phyloP scores from a whole-genome alignment of 2,888 invertebrate species.

The Hedya salicella region DNA sequence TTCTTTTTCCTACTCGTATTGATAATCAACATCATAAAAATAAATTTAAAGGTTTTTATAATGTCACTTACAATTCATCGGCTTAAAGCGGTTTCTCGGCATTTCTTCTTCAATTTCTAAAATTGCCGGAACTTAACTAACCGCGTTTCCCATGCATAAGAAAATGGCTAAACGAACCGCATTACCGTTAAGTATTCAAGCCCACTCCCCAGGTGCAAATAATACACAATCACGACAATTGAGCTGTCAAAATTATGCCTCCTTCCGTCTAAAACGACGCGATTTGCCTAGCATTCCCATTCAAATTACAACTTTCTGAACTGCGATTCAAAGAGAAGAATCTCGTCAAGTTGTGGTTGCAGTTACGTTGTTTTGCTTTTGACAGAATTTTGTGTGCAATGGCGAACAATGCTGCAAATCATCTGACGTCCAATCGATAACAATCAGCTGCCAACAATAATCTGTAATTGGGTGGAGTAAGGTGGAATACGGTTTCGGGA shows the following conservation, averaged over 20 bases:
- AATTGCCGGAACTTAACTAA: background rate
- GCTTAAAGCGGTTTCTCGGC: too few relatives aligned
- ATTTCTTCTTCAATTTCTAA: background rate
- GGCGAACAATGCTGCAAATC: constrained; percentile 61
- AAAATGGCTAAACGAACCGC: constrained; percentile 26
- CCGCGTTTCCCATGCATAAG: constrained; percentile 2
- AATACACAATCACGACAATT: constrained; percentile 60
- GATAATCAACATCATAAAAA: too few relatives aligned
- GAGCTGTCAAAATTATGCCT: constrained; percentile 65
- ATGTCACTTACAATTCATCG: too few relatives aligned
- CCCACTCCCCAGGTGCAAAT: constrained; percentile 36
- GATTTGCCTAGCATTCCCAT: background rate
- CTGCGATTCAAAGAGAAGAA: background rate
- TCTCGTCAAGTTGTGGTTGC: background rate
- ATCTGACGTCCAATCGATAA: constrained; percentile 56
- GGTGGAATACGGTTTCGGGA: constrained; percentile 2
- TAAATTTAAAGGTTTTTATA: too few relatives aligned
- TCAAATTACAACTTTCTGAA: constrained; percentile 15
- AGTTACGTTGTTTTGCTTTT: constrained; percentile 2
- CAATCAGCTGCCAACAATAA: constrained; percentile 50
- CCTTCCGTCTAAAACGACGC: background rate
- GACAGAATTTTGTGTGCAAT: constrained; percentile 20
- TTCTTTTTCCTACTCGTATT: too few relatives aligned
- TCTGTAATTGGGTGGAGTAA: constrained; percentile 31
- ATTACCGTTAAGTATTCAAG: constrained; percentile 28